These are phyloP conservation scores for Paramisgurnus dabryanus DNA, from an alignment of 2,113 vertebrate genomes.

Conservation along the genomic window DNA sequence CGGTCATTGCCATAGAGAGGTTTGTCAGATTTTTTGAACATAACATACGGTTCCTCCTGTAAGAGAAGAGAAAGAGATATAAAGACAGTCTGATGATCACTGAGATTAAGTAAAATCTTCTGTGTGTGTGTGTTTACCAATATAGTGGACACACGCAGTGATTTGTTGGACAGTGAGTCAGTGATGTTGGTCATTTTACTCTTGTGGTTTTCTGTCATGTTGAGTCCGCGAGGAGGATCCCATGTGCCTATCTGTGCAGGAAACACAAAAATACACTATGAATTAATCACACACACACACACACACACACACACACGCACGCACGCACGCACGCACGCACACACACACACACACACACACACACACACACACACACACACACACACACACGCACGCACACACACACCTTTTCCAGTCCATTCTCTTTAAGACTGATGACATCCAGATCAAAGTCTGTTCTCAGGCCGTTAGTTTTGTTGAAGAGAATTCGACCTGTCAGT, in stretches of 20 bases:
- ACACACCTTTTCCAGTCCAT: constrained; percentile 93
- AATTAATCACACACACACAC: constrained; percentile 58
- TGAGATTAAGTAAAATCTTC: not conserved
- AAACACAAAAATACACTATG: constrained; percentile 6
- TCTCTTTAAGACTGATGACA: constrained; percentile 96
- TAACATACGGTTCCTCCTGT: constrained; percentile 96
- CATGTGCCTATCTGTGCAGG: constrained; percentile 90
- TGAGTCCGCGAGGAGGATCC: constrained; percentile 93
- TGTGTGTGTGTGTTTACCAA: constrained; percentile 79
- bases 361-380: not conserved
- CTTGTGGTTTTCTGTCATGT: constrained; percentile 95
- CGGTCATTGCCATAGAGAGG: constrained; percentile 95
- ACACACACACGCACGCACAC: not conserved
- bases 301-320: not conserved
- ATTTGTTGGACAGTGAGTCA: constrained; percentile 93
- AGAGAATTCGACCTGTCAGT: constrained; percentile 93
- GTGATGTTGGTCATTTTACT: constrained; percentile 93
- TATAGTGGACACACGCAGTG: constrained; percentile 92
- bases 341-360: constrained; percentile 71
- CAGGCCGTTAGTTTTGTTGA: constrained; percentile 95
- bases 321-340: not conserved
- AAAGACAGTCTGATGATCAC: not conserved
- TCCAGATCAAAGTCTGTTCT: constrained; percentile 97
- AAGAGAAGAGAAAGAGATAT: not conserved
- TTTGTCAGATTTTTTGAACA: constrained; percentile 98